These are phyloP conservation scores for Fundulus diaphanus DNA, from an alignment of 2,797 vertebrate species.

Conservation along the genomic window DNA sequence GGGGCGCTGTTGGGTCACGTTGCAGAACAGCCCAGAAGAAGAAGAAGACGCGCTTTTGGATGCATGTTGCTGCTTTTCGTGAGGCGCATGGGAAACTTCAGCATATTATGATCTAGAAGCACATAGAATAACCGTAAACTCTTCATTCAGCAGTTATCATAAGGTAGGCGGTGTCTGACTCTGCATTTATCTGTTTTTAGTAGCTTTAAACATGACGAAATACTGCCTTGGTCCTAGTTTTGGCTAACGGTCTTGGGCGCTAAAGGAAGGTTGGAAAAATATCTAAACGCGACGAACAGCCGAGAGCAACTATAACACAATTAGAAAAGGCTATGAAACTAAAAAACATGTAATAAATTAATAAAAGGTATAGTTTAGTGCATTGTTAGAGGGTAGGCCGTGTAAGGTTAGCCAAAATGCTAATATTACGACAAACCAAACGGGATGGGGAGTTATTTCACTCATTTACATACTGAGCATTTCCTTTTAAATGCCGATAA, in stretches of 20 bases:
- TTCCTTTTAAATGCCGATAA: rapidly evolving
- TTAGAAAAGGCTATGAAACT: background rate
- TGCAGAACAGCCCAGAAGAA: background rate
- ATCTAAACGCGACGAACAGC: background rate
- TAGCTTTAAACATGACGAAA: background rate
- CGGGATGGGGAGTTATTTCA: background rate
- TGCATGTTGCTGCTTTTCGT: background rate
- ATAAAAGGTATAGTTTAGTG: rapidly evolving
- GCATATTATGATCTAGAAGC: constrained; percentile 27
- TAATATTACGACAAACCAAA: constrained; percentile 13
- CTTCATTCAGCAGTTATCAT: rapidly evolving
- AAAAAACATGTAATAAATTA: rapidly evolving
- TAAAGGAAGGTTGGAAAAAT: constrained; percentile 1
- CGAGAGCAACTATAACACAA: rapidly evolving
- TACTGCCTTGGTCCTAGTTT: too few relatives aligned
- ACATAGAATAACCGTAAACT: rapidly evolving
- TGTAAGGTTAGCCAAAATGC: constrained; percentile 32
- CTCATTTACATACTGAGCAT: background rate
- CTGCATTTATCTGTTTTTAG: background rate
- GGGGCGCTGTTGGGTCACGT: background rate
- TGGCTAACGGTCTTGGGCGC: background rate
- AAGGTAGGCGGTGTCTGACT: constrained; percentile 8
- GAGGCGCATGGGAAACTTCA: constrained; percentile 11
- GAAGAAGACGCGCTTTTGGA: background rate
- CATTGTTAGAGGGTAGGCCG: too few relatives aligned